Percentiles rank a stretch among this genome's conserved stretches.
phyloP scores from a whole-genome alignment of 1,140 invertebrate species.

The Drosophila tsacasi region DNA sequence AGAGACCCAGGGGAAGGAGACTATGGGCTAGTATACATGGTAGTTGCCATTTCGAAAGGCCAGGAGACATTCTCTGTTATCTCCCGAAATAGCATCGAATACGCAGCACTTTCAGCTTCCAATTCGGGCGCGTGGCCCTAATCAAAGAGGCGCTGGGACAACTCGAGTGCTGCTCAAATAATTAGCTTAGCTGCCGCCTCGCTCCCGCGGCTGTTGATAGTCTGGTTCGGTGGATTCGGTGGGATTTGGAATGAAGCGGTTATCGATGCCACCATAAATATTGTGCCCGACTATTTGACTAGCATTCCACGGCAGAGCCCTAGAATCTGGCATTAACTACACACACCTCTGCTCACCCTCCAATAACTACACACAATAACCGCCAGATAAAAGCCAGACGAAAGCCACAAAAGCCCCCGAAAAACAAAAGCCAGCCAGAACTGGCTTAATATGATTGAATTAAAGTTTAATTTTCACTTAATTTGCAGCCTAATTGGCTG shows the following conservation, averaged over 20 bases:
- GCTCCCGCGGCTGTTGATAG: slow-evolving; percentile 20
- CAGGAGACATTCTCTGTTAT: slow-evolving; percentile 28
- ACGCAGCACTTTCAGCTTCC: slow-evolving; percentile 40
- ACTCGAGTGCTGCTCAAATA: slow-evolving; percentile 56
- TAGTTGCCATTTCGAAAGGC: slow-evolving; percentile 40
- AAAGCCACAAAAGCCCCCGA: slow-evolving; percentile 15
- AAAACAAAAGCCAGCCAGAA: slow-evolving; percentile 7
- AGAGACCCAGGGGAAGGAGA: not conserved
- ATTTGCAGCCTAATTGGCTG: slow-evolving; percentile 20
- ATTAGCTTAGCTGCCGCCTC: slow-evolving; percentile 47
- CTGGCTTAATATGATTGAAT: slow-evolving; percentile 27
- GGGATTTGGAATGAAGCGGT: slow-evolving; percentile 21
- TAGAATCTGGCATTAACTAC: not conserved
- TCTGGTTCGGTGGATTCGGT: not conserved
- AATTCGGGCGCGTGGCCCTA: slow-evolving; percentile 59
- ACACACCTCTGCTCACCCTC: not conserved
- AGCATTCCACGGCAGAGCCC: not conserved
- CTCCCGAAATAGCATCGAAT: slow-evolving; percentile 37
- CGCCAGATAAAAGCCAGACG: slow-evolving; percentile 44
- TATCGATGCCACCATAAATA: slow-evolving; percentile 36
- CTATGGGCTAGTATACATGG: not conserved
- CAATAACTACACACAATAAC: not conserved
- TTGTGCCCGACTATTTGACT: slow-evolving; percentile 22
- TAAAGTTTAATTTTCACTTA: slow-evolving; percentile 27
- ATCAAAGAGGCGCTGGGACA: slow-evolving; percentile 52